phyloP scores from a whole-genome alignment of 1,140 invertebrate species.

The Proales similis region DNA sequence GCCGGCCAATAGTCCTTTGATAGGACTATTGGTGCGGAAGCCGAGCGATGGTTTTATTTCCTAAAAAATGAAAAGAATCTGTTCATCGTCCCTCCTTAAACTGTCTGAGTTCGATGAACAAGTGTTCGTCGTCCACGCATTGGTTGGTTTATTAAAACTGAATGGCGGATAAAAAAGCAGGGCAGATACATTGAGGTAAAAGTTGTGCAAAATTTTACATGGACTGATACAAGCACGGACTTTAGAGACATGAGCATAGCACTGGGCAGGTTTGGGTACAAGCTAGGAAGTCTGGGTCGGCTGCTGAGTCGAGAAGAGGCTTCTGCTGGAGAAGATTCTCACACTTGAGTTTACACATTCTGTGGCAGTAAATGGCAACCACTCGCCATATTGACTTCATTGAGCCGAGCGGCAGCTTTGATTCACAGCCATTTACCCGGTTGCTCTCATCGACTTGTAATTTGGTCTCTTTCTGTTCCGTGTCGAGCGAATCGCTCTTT shows the following conservation, averaged over 20 bases:
- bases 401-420: constrained; percentile 11
- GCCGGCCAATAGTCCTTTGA: too few species aligned
- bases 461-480: background rate
- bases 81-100: too few species aligned
- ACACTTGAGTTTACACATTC: constrained; percentile 31
- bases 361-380: constrained; percentile 15
- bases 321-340: constrained; percentile 9
- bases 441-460: background rate
- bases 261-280: constrained; percentile 32
- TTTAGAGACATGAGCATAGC: constrained; percentile 25
- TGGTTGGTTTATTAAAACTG: too few species aligned
- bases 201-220: too few species aligned
- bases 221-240: background rate
- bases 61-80: too few species aligned
- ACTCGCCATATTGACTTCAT: constrained; percentile 28
- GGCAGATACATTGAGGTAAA: too few species aligned
- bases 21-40: too few species aligned
- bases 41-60: too few species aligned
- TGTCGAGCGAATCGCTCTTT: background rate
- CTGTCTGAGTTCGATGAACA: too few species aligned
- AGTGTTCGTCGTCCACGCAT: too few species aligned
- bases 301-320: constrained; percentile 12
- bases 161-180: too few species aligned
- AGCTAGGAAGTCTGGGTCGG: constrained; percentile 15
- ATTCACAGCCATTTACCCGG: constrained; percentile 4